Base-by-base conservation (phyloP, 2,113 vertebrate genomes). In the Oceanites oceanicus region DNA sequence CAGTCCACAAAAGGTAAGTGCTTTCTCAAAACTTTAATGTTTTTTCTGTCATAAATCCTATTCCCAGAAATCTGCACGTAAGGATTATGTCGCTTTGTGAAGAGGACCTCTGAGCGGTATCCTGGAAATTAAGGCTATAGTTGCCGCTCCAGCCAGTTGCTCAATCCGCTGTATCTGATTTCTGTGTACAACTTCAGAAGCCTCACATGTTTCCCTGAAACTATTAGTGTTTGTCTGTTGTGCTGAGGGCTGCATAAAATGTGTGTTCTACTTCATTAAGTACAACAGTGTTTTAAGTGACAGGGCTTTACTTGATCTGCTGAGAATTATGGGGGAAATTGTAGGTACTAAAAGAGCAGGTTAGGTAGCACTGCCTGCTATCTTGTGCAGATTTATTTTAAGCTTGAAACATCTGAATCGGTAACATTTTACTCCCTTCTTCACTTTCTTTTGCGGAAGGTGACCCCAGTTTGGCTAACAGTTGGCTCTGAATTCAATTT, bases 1-100 rank as follows among this genome's bases (percentile, higher is more conserved):
- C 84, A 97, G 97, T 88, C 94, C 97, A 15, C 98, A 97, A 90
- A 98, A 98, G 96, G 98, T 98, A 97, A 96, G 84, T 30, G 47
- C 52, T 38, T 49, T 93, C 72, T 86, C 14, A 44, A 26, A 72
- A 59, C 6, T 34, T 84, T 0, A 16, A 1, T 29, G 3, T 23
- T 32, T 71, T 62, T 49, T 62, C 42, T 55, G 61, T 59, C 12
- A 13, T 47, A 74, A 66, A 62, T n/a, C 23, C n/a, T 38, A 1
- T 56, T 89, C 6, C 17, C 22, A 65, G 52, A 45, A 86, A 45
- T 3, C 20, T 58, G 49, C 6, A 8, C 0, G 0, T 25, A 9
- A 65, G 29, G 10, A 4, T 72, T 61, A 7, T 2, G 4, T 74
- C 58, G 22, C 9, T 68, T 76, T 34, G 5, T 70, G 17, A 59